Base-by-base conservation (phyloP, 2,797 vertebrate species). In the Tamandua tetradactyla region DNA sequence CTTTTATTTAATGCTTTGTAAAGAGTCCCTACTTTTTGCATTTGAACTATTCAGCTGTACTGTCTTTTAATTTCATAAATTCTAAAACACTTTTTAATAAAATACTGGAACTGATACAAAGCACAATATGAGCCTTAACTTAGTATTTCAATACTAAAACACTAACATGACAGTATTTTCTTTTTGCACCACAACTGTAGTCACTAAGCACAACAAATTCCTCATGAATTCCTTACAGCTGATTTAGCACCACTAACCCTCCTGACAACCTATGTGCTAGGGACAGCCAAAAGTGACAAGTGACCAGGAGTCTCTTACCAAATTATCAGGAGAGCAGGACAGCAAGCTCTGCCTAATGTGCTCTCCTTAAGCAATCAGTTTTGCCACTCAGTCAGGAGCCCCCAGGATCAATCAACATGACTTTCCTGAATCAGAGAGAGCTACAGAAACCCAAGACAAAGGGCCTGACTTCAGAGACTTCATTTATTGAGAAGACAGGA, bases 141-240 rank as follows among this genome's bases (percentile, higher is more conserved):
- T 55, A 27, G 66, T 40, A 85, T 62, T 94, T 85, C 55, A 64
- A 79, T 57, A 80, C 87, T 74, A 82, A 90, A 92, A 84, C 42
- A 40, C 72, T 57, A 42, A 49, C 49, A 68, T 42, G 40, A 18
- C 42, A 61, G 22, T 79, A 27, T 69, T 74, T 88, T 61, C 49
- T 90, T 74, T 79, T 61, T 78, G 92, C 62, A 74, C 55, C 40
- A 49, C 78, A 85, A 74, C 18, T 20, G 32, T 30, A 69, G n/a
- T 79, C 59, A 82, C 35, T 78, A 62, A 55, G 42, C 42, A 62
- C 35, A 68, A 91, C 27, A 81, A 91, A 88, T 83, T 78, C 74
- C 37, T 89, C 81, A 61, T 68, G 61, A 91, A 84, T 94, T 95
- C 92, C 90, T 94, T 83, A 89, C 83, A 89, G 89, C 59, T 86